phyloP scores from a whole-genome alignment of 2,888 invertebrate species.

The Camptogramma bilineatum region DNA sequence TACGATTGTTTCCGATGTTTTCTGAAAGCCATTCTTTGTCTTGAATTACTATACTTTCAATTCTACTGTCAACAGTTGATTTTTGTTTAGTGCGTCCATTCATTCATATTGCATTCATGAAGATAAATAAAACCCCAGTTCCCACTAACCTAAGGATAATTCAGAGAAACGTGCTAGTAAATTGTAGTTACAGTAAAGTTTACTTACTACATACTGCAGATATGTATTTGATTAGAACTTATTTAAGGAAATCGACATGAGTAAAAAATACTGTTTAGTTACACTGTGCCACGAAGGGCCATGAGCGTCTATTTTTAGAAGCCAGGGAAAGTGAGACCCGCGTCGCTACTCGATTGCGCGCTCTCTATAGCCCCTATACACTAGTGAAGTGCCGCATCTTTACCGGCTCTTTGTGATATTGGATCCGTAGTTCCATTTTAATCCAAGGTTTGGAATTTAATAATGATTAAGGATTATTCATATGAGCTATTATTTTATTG shows the following conservation, averaged over 20 bases:
- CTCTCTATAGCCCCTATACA: conserved; percentile 58
- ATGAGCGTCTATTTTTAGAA: conserved; percentile 83
- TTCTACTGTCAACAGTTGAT: no score
- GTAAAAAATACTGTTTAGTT: conserved; percentile 28
- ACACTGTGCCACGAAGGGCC: conserved; percentile 58
- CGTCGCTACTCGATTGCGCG: conserved; percentile 63
- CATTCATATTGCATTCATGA: no score
- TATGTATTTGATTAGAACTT: background rate
- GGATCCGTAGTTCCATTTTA: conserved; percentile 7
- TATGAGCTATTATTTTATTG: background rate
- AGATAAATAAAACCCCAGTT: no score
- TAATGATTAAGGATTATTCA: background rate
- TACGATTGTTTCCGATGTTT: no score
- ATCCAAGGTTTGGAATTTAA: background rate
- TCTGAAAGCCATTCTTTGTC: no score
- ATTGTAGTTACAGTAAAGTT: no score
- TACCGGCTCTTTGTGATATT: conserved; percentile 18
- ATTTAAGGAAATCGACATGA: background rate
- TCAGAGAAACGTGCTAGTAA: no score
- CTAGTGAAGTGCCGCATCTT: conserved; percentile 30
- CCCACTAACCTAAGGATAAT: no score
- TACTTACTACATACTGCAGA: background rate
- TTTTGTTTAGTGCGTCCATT: no score
- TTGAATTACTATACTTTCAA: no score
- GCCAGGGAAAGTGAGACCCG: conserved; percentile 74